Conservation (phyloP, 2,888 invertebrate genomes). For the Erebia palarica region DNA sequence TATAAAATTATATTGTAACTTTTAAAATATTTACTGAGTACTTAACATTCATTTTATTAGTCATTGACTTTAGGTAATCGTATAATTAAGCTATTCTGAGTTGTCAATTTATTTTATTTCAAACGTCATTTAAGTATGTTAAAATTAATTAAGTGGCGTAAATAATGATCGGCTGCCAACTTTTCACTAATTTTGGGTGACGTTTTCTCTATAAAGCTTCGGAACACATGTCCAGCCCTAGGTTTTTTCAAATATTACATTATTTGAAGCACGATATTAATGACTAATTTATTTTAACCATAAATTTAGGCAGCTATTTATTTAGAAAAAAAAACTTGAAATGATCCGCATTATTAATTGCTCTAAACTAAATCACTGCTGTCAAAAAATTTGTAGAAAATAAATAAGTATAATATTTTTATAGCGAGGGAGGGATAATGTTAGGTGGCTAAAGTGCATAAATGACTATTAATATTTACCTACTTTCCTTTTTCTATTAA, state of each 20-base stretch:
- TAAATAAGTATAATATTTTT: background rate
- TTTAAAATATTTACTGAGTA: conserved; percentile 38
- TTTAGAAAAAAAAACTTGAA: background rate
- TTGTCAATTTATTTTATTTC: background rate
- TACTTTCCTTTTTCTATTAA: background rate
- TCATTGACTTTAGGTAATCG: background rate
- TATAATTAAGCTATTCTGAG: background rate
- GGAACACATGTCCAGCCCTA: background rate
- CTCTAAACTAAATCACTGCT: background rate
- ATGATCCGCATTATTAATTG: background rate
- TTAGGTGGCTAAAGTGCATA: conserved; percentile 19
- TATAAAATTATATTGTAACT: background rate
- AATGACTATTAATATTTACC: background rate
- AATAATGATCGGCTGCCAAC: background rate
- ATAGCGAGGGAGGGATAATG: background rate
- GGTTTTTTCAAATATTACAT: too few relatives aligned
- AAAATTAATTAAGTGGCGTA: background rate
- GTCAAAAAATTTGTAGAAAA: background rate
- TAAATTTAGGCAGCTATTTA: background rate
- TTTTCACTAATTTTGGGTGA: background rate
- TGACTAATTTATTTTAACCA: background rate
- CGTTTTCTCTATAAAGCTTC: background rate
- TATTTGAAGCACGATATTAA: background rate
- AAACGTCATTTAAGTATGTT: background rate
- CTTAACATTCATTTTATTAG: conserved; percentile 45